These are phyloP conservation scores for Nipponacmea schrenckii DNA, from an alignment of 2,888 invertebrate species.

Conservation along the genomic window DNA sequence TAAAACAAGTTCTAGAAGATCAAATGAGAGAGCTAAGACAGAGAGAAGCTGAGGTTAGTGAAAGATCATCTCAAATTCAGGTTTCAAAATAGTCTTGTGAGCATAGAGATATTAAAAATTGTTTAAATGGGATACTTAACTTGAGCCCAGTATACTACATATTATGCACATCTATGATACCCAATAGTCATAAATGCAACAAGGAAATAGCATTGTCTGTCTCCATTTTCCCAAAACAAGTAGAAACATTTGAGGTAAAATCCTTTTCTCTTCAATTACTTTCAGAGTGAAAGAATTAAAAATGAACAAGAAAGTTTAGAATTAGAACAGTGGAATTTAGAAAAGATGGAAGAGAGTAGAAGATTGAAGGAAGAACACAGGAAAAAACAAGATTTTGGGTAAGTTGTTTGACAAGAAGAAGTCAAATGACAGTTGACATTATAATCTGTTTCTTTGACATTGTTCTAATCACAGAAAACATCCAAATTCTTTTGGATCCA, in stretches of 20 bases:
- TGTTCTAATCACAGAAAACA: too few species aligned
- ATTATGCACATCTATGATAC: neutral
- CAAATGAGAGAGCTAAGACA: constrained; percentile 63
- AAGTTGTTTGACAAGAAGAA: too few species aligned
- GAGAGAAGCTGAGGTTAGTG: constrained; percentile 60
- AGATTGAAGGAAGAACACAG: constrained; percentile 52
- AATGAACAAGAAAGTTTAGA: constrained; percentile 56
- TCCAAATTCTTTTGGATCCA: too few species aligned
- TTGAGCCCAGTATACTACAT: neutral
- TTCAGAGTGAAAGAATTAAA: constrained; percentile 55
- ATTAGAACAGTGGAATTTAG: constrained; percentile 60
- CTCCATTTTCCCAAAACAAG: too few species aligned
- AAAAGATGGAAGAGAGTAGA: constrained; percentile 54
- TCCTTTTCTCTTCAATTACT: neutral
- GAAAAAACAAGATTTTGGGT: constrained; percentile 64
- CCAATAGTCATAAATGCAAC: too few species aligned
- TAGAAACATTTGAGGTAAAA: too few species aligned
- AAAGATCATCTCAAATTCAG: too few species aligned
- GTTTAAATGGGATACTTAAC: too few species aligned
- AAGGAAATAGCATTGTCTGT: too few species aligned
- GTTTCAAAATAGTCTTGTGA: too few species aligned
- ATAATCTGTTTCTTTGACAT: too few species aligned
- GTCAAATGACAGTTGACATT: neutral
- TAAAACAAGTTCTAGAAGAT: constrained; percentile 51
- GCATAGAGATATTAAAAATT: too few species aligned